Percentiles rank a stretch among this genome's conserved stretches.
These are phyloP conservation scores for Drosophila mayri DNA, from an alignment of 1,140 invertebrate genomes.

Conservation along the genomic window DNA sequence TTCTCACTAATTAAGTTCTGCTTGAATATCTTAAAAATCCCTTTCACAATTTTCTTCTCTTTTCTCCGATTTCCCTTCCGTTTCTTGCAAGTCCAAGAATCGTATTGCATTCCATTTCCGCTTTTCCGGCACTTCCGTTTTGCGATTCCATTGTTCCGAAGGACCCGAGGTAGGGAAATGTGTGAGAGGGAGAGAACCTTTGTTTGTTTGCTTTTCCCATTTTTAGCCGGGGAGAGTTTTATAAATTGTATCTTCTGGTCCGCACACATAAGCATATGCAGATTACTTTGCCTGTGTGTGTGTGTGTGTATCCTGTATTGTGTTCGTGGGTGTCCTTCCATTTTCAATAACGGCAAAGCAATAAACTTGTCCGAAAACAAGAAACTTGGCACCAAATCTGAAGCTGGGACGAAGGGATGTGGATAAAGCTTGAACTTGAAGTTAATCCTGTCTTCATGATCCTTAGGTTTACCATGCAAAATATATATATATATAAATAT, in stretches of 20 bases:
- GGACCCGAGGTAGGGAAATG: conserved; percentile 29
- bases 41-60: not conserved
- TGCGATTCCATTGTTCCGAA: conserved; percentile 9
- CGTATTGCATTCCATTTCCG: conserved; percentile 5
- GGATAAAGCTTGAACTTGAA: not conserved
- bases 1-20: not conserved
- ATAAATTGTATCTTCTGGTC: conserved; percentile 66
- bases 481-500: not conserved
- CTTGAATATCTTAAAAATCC: not conserved
- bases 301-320: not conserved
- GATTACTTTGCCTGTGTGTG: conserved; percentile 42
- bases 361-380: conserved; percentile 59
- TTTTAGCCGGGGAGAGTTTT: conserved; percentile 44
- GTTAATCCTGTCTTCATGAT: not conserved
- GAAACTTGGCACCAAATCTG: conserved; percentile 36
- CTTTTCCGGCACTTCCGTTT: not conserved
- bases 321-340: conserved; percentile 16
- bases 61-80: not conserved
- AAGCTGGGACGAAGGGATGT: not conserved
- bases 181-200: conserved; percentile 28
- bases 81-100: not conserved
- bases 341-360: conserved; percentile 70
- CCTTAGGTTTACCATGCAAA: not conserved
- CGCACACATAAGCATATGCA: conserved; percentile 54
- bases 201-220: conserved; percentile 44